Base-by-base conservation (phyloP, 2,888 invertebrate genomes). In the Malthinus flaveolus region DNA sequence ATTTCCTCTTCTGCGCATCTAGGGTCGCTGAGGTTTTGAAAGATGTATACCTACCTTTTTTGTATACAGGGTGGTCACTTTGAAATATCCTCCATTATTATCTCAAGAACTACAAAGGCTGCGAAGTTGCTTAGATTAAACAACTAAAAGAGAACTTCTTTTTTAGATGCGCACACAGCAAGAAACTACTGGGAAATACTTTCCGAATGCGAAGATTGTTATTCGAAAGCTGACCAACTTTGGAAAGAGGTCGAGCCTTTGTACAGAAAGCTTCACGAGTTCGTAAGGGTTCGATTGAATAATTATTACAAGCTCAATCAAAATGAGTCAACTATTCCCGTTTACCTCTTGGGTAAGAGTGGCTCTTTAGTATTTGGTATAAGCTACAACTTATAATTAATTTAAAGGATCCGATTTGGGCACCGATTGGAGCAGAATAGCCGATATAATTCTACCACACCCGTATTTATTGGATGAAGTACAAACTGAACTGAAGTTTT, bases 341-440 rank as follows among this genome's bases (percentile, higher is more conserved):
- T 79, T 47, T 80, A 83, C 73, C 73, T 82, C 56, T 71, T 84
- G 58, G 82, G 85, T 84, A 76, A 81, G 80, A 78, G 3, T 15
- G 15, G 6, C 9, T 1, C 1, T 1, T 15, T 7, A 13, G 7
- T 42, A 4, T 1, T 8, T 1, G 3, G 5, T 39, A 3, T 1
- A 9, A 3, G 11, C 12, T 39, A 2, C n/a, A 8, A 13, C 31
- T 5, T 34, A 23, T 32, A 32, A 13, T 11, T 44, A 53, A 37
- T 35, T 48, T 39, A n/a, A 75, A 85, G 85, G 80, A 66, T 82
- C 83, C 1, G 74, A 83, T 48, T 79, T 78, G n/a, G 85, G 84
- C 56, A 81, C 82, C 39, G 84, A 85, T 69, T 85, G 85, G 85
- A 83, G 81, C 3, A 81, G 81, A 67, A 68, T 84, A 44, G 83